Evolutionary conservation across 2,888 invertebrate species (phyloP), one percentile per base, ranked within the genome.

Genomic region (Anodontia alba): DNA sequence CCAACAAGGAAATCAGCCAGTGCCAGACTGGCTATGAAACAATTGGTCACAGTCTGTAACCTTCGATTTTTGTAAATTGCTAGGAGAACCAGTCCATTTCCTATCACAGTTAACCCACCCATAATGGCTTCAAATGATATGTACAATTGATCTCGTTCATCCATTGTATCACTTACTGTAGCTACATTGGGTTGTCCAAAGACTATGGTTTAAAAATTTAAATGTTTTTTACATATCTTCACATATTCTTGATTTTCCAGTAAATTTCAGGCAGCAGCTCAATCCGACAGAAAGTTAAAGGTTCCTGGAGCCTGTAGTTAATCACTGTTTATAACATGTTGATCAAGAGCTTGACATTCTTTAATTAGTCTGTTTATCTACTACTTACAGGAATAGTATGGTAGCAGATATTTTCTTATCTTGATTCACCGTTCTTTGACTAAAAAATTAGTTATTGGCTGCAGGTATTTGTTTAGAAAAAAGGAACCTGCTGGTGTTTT

Each of bases 1-100:
- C 92, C 93, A n/a, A 93, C 92, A 1, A 91, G 78, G 17, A 92
- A 78, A 77, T 93, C 93, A 5, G 92, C 92, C 10, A 90, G 54
- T 1, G 93, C 93, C 49, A 93, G 81, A 82, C 90, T 92, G 23
- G 88, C 92, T 5, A 93, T 91, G 74, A 93, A 92, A 51, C 87
- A 90, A 80, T 93, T 93, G 66, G 92, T 93, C 29, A 90, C 84
- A 1, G 91, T 92, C 77, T 86, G 90, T 15, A 93, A 88, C 26
- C 84, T 80, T 8, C 71, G 79, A 42, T 89, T 90, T 54, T 81
- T 86, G 20, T 79, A 79, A 43, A 93, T 91, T 12, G 91, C 92
- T 20, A 87, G 62, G 23, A 93, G 84, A 8, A 92, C 92, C 15
- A 93, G 78, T 15, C 79, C 67, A 72, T 93, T 93, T 29, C 92